Conservation (phyloP, 1,140 invertebrate species). For the Probaryconus sp. region DNA sequence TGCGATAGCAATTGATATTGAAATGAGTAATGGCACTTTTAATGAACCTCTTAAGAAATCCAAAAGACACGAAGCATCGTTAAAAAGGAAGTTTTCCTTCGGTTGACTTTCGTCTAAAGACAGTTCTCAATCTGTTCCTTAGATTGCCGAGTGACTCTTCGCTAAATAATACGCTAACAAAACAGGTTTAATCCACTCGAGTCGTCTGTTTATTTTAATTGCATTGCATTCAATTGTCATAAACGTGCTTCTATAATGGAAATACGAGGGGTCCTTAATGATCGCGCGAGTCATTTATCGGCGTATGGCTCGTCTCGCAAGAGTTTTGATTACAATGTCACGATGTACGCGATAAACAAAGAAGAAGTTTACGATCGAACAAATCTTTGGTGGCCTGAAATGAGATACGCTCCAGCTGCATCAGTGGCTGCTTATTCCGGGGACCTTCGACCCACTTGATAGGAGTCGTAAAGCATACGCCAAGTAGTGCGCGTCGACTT, state of each 20-base stretch:
- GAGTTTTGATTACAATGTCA: constrained; percentile 23
- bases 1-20: no score
- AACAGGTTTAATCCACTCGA: no score
- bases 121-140: no score
- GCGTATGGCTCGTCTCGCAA: constrained; percentile 6
- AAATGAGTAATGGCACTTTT: background rate
- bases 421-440: background rate
- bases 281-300: constrained; percentile 6
- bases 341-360: constrained; percentile 17
- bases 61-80: no score
- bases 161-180: no score
- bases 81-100: no score
- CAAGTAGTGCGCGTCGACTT: constrained; percentile 39
- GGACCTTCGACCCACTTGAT: constrained; percentile 32
- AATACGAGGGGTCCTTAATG: no score
- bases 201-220: no score
- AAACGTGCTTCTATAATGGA: no score
- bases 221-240: no score
- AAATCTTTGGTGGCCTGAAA: constrained; percentile 21
- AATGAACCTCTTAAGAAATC: constrained; percentile 5
- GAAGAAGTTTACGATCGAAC: constrained; percentile 23
- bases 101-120: no score
- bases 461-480: constrained; percentile 24
- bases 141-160: no score
- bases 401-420: constrained; percentile 6